These are phyloP conservation scores for Atlantisia rogersi DNA, from an alignment of 2,113 vertebrate species.

Conservation along the genomic window DNA sequence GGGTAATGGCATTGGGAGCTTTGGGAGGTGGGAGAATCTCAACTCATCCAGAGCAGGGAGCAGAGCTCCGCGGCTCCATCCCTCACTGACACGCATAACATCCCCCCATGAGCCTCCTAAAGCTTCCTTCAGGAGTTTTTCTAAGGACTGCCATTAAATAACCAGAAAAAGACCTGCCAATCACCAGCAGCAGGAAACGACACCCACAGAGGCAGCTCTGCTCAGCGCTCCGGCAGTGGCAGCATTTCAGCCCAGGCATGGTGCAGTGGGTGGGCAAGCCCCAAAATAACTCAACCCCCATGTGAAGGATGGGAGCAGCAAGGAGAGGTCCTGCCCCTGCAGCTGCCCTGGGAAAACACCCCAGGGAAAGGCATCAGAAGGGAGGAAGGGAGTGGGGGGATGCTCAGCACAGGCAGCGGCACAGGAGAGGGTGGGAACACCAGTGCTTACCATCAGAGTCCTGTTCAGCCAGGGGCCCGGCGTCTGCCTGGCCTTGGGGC, in stretches of 20 bases:
- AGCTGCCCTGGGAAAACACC: neutral
- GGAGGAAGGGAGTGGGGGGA: neutral
- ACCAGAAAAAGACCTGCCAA: neutral
- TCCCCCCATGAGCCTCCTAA: neutral
- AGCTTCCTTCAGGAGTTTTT: neutral
- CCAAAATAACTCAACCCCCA: neutral
- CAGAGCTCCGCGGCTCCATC: neutral
- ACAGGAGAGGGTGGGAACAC: neutral
- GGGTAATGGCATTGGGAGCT: neutral
- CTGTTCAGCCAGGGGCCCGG: conserved; percentile 42
- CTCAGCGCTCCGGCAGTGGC: neutral
- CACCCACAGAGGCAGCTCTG: neutral
- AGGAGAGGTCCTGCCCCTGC: neutral
- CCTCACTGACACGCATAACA: rapidly evolving
- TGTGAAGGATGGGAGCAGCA: neutral
- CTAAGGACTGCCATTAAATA: neutral
- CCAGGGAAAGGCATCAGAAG: neutral
- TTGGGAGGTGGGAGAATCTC: neutral
- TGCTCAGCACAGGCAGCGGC: neutral
- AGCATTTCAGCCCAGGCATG: neutral
- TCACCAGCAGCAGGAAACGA: neutral
- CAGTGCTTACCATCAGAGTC: conserved; percentile 68
- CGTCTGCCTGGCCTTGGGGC: conserved; percentile 62
- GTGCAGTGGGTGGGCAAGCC: neutral
- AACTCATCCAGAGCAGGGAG: rapidly evolving